These are phyloP conservation scores for Chymomyza fuscimana DNA, from an alignment of 2,888 invertebrate genomes.

Conservation along the genomic window DNA sequence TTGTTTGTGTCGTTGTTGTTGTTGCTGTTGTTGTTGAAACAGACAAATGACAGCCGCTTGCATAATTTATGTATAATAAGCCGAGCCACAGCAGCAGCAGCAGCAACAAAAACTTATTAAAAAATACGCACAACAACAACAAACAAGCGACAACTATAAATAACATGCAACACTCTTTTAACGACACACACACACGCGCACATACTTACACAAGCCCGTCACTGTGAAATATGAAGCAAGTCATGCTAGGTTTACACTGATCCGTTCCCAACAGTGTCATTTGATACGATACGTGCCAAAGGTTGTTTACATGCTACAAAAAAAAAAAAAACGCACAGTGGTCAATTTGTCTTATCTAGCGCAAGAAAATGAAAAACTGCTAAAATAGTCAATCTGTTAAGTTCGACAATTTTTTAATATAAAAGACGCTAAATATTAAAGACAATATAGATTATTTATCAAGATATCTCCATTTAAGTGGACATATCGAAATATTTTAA, in stretches of 20 bases:
- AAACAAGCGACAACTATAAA: conserved; percentile 63
- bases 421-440: too few relatives aligned
- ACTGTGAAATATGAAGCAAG: not conserved
- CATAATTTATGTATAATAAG: conserved; percentile 71
- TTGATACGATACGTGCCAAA: too few relatives aligned
- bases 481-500: too few relatives aligned
- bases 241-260: not conserved
- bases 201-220: not conserved
- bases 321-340: too few relatives aligned
- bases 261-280: too few relatives aligned
- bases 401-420: too few relatives aligned
- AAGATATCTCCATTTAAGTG: too few relatives aligned
- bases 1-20: conserved; percentile 19
- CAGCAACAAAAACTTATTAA: conserved; percentile 65
- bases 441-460: too few relatives aligned
- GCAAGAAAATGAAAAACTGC: too few relatives aligned
- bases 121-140: conserved; percentile 47
- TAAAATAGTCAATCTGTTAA: too few relatives aligned
- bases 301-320: too few relatives aligned
- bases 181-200: conserved; percentile 13
- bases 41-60: conserved; percentile 32
- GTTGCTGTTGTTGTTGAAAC: conserved; percentile 13
- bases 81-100: conserved; percentile 47
- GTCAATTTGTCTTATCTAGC: too few relatives aligned
- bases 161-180: conserved; percentile 35